Conservation (phyloP, 2,113 vertebrate genomes). For the Engystomops pustulosus region DNA sequence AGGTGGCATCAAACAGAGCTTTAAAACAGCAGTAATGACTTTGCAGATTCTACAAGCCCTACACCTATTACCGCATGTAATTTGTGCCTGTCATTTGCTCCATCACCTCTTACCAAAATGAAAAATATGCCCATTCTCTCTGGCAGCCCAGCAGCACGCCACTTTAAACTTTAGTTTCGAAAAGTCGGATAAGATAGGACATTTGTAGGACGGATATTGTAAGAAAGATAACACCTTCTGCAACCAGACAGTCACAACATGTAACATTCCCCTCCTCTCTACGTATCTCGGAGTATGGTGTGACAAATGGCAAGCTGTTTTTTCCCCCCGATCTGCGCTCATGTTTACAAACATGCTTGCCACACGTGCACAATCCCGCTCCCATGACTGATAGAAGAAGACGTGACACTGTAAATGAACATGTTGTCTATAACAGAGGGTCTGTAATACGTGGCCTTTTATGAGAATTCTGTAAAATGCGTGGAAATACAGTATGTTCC, state of each 20-base stretch:
- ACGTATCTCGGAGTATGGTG: conserved; percentile 6
- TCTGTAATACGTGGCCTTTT: neutral
- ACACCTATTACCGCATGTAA: conserved; percentile 61
- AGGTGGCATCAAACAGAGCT: conserved; percentile 57
- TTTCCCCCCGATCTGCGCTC: conserved; percentile 24
- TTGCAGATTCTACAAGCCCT: conserved; percentile 62
- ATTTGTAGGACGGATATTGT: conserved; percentile 14
- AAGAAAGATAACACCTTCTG: conserved; percentile 33
- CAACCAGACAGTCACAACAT: conserved; percentile 44
- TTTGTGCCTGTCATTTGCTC: conserved; percentile 66
- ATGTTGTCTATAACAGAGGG: conserved; percentile 17
- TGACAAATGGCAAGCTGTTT: conserved; percentile 47
- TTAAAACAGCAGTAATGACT: conserved; percentile 63
- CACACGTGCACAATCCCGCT: conserved; percentile 22
- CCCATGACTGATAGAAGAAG: conserved; percentile 14
- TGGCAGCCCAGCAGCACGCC: conserved; percentile 47
- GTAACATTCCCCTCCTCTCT: conserved; percentile 4
- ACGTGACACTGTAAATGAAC: conserved; percentile 1
- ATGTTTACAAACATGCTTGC: conserved; percentile 40
- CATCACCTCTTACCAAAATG: conserved; percentile 56
- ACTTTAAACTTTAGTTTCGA: conserved; percentile 51
- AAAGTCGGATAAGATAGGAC: conserved; percentile 56
- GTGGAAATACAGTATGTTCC: neutral
- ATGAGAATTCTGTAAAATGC: neutral
- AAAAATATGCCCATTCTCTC: conserved; percentile 62